A percentile compares a stretch with the other conserved stretches of the same genome.
These are phyloP conservation scores for Nephrotoma flavescens DNA, from an alignment of 2,888 invertebrate species.

Conservation along the genomic window DNA sequence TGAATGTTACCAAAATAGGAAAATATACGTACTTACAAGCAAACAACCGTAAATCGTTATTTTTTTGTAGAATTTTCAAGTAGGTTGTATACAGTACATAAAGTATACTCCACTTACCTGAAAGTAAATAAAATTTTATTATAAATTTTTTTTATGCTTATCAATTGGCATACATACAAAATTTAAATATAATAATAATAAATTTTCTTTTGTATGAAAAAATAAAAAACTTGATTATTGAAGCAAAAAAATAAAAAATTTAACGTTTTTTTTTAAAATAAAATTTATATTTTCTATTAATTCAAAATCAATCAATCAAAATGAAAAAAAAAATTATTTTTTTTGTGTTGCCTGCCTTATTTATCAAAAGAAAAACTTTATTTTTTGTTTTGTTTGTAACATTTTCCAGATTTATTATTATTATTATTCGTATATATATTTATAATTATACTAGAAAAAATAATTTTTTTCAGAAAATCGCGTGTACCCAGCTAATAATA, in stretches of 20 bases:
- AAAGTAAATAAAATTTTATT: neutral
- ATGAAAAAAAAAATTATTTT: neutral
- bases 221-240: too few species aligned
- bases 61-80: neutral
- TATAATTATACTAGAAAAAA: neutral
- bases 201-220: too few species aligned
- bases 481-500: neutral
- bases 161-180: neutral
- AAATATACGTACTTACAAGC: too few species aligned
- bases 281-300: neutral
- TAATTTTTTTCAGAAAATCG: neutral
- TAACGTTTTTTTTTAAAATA: neutral
- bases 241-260: neutral
- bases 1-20: too few species aligned
- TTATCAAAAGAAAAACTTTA: neutral
- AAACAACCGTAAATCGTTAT: neutral
- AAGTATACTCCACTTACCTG: neutral
- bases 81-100: neutral
- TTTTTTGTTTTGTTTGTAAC: neutral
- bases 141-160: neutral
- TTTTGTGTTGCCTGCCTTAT: neutral
- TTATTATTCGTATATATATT: neutral
- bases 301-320: neutral
- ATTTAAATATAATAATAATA: too few species aligned
- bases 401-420: neutral